Evolutionary conservation across 2,888 invertebrate genomes (phyloP).

Genomic region (Byasa hedistus): DNA sequence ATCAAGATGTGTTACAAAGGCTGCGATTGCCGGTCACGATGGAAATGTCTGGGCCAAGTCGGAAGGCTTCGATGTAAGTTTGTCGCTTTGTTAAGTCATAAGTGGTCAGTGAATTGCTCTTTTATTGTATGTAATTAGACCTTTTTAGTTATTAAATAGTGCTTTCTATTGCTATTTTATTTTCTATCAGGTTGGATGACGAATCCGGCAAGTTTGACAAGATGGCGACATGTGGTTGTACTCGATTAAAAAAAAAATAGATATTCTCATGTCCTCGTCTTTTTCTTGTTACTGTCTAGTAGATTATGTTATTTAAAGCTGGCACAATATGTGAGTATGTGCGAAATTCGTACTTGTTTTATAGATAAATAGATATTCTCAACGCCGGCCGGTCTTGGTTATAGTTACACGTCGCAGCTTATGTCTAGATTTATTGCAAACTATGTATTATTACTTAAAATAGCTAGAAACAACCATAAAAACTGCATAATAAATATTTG

Average conservation of each 20-base stretch:
- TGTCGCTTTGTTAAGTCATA: constrained; percentile 48
- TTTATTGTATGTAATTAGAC: constrained; percentile 33
- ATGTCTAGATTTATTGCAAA: constrained; percentile 11
- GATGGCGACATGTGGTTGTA: constrained; percentile 78
- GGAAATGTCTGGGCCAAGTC: constrained; percentile 97
- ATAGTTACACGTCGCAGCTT: constrained; percentile 37
- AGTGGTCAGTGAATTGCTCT: constrained; percentile 54
- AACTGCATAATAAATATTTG: not conserved
- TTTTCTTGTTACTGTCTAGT: constrained; percentile 7
- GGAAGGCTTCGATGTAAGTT: constrained; percentile 95
- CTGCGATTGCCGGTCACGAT: constrained; percentile 96
- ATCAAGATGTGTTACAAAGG: constrained; percentile 96
- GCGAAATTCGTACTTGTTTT: not conserved
- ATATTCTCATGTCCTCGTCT: constrained; percentile 28
- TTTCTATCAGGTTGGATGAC: constrained; percentile 55
- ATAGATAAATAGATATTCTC: constrained; percentile 1
- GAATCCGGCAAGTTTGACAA: constrained; percentile 76
- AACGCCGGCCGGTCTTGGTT: constrained; percentile 43
- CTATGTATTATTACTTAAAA: not conserved
- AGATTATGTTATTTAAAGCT: not conserved
- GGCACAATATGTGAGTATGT: not conserved
- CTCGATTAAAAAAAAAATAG: constrained; percentile 52
- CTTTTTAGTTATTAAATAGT: constrained; percentile 47
- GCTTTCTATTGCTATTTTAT: constrained; percentile 28
- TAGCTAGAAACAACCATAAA: not conserved